These are phyloP conservation scores for Apostichopus californicus DNA, from an alignment of 35 echinoderm and acorn worm genomes.

Conservation along the genomic window DNA sequence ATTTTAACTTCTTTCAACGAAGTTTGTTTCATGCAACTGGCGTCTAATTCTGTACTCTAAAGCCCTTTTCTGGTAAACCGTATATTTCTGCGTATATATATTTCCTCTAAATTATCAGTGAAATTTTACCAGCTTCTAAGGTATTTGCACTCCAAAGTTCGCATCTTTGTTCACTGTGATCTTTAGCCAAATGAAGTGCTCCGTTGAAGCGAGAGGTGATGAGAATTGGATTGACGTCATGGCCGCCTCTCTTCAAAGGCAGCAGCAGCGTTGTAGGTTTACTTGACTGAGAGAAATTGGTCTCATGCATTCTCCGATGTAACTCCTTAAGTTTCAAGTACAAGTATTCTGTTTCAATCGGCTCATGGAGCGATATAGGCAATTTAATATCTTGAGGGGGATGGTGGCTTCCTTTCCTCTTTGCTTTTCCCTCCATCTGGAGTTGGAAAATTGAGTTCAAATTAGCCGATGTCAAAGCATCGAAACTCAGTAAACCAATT, in stretches of 20 bases:
- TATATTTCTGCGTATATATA: too few relatives aligned
- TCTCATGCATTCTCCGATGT: constrained; percentile 8
- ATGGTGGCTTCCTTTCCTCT: not conserved
- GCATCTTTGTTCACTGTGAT: not conserved
- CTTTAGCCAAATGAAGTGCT: constrained; percentile 11
- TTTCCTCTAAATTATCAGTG: too few relatives aligned
- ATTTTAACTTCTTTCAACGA: too few relatives aligned
- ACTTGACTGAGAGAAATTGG: constrained; percentile 24
- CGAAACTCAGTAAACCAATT: not conserved
- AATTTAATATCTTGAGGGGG: constrained; percentile 12
- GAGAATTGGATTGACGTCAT: constrained; percentile 39
- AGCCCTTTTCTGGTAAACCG: too few relatives aligned
- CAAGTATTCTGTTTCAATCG: constrained; percentile 32
- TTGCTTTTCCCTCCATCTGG: not conserved
- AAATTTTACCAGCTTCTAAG: too few relatives aligned
- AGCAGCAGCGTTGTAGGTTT: not conserved
- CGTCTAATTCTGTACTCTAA: too few relatives aligned
- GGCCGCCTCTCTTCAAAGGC: constrained; percentile 22
- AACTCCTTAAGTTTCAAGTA: constrained; percentile 20
- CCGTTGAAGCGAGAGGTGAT: constrained; percentile 16
- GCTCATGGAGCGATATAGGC: not conserved
- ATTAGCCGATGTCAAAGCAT: not conserved
- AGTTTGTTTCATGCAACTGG: too few relatives aligned
- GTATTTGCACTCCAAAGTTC: not conserved
- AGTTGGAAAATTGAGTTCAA: constrained; percentile 14